These are phyloP conservation scores for Centropristis striata DNA, from an alignment of 2,113 vertebrate species.

Conservation along the genomic window DNA sequence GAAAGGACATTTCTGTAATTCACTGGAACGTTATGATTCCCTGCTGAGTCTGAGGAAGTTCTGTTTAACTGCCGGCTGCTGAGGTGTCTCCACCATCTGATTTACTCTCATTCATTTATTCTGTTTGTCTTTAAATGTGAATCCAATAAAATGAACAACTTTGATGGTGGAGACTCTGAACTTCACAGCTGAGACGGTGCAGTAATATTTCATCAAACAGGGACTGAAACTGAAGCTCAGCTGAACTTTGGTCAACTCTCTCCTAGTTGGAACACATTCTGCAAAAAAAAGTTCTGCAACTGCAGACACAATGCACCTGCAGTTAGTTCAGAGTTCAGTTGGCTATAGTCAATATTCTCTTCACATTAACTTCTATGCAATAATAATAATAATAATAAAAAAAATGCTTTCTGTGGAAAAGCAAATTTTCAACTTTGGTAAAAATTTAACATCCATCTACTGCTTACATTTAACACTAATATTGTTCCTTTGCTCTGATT, in stretches of 20 bases:
- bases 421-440: too few species aligned
- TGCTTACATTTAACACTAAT: too few species aligned
- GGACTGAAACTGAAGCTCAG: not conserved
- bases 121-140: slow-evolving; percentile 42
- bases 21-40: slow-evolving; percentile 66
- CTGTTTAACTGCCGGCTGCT: slow-evolving; percentile 36
- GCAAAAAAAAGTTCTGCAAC: too few species aligned
- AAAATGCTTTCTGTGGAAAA: too few species aligned
- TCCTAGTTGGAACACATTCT: not conserved
- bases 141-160: slow-evolving; percentile 10
- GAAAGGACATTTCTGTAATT: slow-evolving; percentile 69
- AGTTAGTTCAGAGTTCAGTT: too few species aligned
- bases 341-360: too few species aligned
- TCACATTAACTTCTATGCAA: too few species aligned
- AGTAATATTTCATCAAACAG: not conserved
- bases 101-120: slow-evolving; percentile 48
- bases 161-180: not conserved
- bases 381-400: too few species aligned
- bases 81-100: slow-evolving; percentile 32
- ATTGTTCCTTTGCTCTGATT: too few species aligned
- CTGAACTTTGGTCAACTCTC: not conserved
- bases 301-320: too few species aligned
- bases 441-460: too few species aligned
- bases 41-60: slow-evolving; percentile 34
- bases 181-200: not conserved